Percentiles rank a stretch among this genome's conserved stretches.
These are phyloP conservation scores for Idaea dimidiata DNA, from an alignment of 2,888 invertebrate genomes.

Conservation along the genomic window DNA sequence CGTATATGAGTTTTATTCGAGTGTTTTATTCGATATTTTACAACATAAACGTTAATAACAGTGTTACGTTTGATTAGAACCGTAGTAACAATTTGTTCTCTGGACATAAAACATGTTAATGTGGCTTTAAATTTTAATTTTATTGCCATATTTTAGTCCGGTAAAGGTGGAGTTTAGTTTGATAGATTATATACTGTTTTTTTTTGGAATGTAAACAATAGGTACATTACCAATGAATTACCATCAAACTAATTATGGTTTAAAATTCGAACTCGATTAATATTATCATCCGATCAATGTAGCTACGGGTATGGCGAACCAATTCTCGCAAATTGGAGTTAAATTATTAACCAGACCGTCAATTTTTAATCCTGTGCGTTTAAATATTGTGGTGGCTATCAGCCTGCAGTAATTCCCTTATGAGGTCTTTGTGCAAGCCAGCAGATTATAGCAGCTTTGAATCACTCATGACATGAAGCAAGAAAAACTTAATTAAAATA, in stretches of 20 bases:
- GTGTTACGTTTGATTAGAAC: background rate
- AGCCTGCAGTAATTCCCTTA: constrained; percentile 20
- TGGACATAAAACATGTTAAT: background rate
- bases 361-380: constrained; percentile 45
- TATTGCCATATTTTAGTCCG: background rate
- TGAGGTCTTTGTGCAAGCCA: constrained; percentile 8
- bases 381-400: constrained; percentile 40
- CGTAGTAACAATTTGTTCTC: background rate
- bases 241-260: background rate
- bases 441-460: background rate
- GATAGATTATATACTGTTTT: no score
- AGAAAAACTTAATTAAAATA: no score
- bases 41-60: constrained; percentile 5
- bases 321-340: constrained; percentile 30
- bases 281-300: constrained; percentile 34
- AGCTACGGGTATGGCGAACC: constrained; percentile 12
- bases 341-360: constrained; percentile 40
- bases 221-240: background rate
- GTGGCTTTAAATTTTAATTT: background rate
- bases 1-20: constrained; percentile 18
- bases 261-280: constrained; percentile 24
- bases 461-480: no score
- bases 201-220: background rate
- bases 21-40: constrained; percentile 10
- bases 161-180: background rate